These are phyloP conservation scores for Oxygymnocypris stewartii DNA, from an alignment of 2,113 vertebrate species.

Conservation along the genomic window DNA sequence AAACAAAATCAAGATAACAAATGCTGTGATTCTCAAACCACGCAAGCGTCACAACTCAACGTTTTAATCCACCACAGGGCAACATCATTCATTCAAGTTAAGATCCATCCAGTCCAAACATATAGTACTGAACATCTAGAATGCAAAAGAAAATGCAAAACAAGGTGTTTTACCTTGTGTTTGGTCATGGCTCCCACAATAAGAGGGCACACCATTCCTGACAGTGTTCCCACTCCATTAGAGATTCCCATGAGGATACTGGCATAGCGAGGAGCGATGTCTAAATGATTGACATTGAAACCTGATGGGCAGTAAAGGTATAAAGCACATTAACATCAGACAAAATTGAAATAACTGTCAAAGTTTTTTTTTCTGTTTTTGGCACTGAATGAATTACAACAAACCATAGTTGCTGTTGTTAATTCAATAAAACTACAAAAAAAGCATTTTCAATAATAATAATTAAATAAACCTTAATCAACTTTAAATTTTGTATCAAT, in stretches of 20 bases:
- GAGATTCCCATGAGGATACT: constrained; percentile 99
- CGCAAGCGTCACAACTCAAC: background rate
- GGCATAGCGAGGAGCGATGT: constrained; percentile 97
- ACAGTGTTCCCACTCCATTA: constrained; percentile 96
- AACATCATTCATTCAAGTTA: background rate
- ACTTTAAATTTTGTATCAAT: no score
- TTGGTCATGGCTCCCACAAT: constrained; percentile 99
- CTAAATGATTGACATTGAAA: constrained; percentile 98
- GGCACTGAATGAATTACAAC: background rate
- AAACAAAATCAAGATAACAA: background rate
- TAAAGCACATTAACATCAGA: background rate
- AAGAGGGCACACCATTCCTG: constrained; percentile 97
- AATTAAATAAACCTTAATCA: background rate
- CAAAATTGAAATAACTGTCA: background rate
- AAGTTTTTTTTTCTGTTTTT: background rate
- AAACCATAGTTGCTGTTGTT: background rate
- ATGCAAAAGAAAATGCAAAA: background rate
- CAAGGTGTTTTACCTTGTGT: constrained; percentile 83
- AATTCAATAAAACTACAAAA: background rate
- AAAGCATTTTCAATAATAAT: background rate
- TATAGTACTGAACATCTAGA: background rate
- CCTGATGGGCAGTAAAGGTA: constrained; percentile 69
- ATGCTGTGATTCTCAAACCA: background rate
- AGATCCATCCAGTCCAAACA: background rate
- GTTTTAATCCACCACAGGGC: background rate